Evolutionary conservation across 2,113 vertebrate genomes (phyloP).

Genomic region (Felis chaus): DNA sequence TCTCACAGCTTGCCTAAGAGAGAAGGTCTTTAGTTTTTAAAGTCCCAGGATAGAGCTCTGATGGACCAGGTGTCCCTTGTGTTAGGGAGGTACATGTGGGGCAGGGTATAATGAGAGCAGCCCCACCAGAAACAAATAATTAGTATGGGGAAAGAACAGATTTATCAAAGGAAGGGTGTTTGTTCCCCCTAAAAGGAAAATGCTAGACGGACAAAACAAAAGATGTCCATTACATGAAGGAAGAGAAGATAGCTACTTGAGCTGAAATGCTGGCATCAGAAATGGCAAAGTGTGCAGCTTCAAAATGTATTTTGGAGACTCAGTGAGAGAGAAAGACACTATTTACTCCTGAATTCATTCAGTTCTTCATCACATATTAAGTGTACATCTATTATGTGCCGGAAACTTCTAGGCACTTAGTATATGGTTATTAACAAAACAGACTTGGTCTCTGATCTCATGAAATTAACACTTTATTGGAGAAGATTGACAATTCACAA

Average conservation of each 20-base stretch:
- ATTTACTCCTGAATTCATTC: background rate
- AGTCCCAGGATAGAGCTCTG: background rate
- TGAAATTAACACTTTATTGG: background rate
- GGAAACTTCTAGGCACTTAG: background rate
- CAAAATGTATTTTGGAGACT: constrained; percentile 22
- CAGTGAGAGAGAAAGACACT: background rate
- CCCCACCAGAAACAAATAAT: background rate
- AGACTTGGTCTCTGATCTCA: background rate
- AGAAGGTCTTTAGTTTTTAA: background rate
- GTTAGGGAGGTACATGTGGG: background rate
- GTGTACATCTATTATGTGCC: background rate
- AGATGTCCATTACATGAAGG: background rate
- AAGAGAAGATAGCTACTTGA: background rate
- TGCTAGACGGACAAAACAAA: constrained; percentile 11
- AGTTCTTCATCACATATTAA: constrained; percentile 28
- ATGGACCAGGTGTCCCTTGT: background rate
- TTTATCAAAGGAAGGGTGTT: background rate
- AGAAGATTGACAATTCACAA: background rate
- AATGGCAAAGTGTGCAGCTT: background rate
- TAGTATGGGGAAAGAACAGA: background rate
- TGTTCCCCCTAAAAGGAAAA: background rate
- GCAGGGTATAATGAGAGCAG: background rate
- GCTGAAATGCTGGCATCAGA: background rate
- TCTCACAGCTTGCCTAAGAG: background rate
- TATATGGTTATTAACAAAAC: background rate